Evolutionary conservation across 2,888 invertebrate genomes (phyloP), one percentile per base, ranked within the genome.

Genomic region (Disparrhopalites patrizii): DNA sequence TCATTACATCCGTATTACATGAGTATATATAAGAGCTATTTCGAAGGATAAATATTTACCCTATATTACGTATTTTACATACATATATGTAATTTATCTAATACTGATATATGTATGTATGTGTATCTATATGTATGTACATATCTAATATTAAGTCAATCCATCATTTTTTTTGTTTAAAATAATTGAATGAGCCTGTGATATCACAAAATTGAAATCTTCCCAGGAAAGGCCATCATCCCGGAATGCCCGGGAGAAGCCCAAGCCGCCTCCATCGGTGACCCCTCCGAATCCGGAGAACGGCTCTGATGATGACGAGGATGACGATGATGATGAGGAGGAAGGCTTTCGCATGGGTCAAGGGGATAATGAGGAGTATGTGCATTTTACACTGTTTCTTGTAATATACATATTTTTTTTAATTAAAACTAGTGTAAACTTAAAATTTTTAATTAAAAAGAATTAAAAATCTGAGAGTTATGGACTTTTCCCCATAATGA

Each of bases 281-380:
- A 31, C 55, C 10, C 57, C 65, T 3, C 54, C 43, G n/a, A 58
- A 52, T 18, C 30, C 50, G 5, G 36, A 57, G 15, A 33, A 65
- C 30, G 47, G 47, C 50, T 25, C 33, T 38, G 58, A 58, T 3
- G 63, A 65, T 5, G 66, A 66, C 1, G 66, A 66, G 23, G 62
- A 62, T 8, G 65, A 65, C 13, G 65, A 65, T 20, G 54, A 66
- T 23, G 64, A 64, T 23, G 64, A 64, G n/a, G 61, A 65, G 10
- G 60, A 65, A 18, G 65, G 55, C 25, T 61, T 52, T 43, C 54
- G 43, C 25, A 60, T 43, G 51, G 55, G 27, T 27, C 40, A 52
- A 18, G 15, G 61, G 18, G 55, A 66, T 27, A 61, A 66, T 27
- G 65, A 65, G 36, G 65, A 65, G 65, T 65, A 52, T 52, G 65